Evolutionary conservation across 1,140 invertebrate species (phyloP), one percentile per base, ranked within the genome.

Genomic region (Dendrolimus punctatus): DNA sequence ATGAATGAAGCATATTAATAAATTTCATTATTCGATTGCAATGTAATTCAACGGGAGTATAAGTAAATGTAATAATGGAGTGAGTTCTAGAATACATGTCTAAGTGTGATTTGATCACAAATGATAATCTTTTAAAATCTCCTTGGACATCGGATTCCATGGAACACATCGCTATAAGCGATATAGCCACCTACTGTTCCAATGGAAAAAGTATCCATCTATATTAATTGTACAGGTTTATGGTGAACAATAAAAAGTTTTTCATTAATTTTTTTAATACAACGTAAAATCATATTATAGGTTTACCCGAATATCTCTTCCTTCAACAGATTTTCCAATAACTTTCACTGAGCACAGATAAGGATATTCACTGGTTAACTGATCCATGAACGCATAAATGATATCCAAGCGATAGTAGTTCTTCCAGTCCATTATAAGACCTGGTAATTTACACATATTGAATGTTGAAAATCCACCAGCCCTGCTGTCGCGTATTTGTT

Each of bases 401-500:
- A 92, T 91, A 66, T 80, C 83, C 10, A 93, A 62, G 42, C 92
- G 89, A 68, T 95, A 93, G 68, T 95, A 95, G 40, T 90, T 88
- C 64, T 91, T 90, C 92, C 93, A 95, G 10, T 93, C 93, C 87
- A 95, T 90, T 7, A 50, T 51, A 8, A 10, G 10, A 47, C 53
- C 71, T 77, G 51, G 38, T 8, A 46, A 51, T 37, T 48, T 48
- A 38, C 23, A 48, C 23, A 23, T 23, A 2, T 23, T 23, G 23
- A 23, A 23, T 23, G 3, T 23, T 23, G 23, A 23, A 23, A 23
- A 23, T 2, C 3, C 3, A 23, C 23, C 23, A 2, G 23, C 3
- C 23, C 23, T 23, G 23, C 23, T 23, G 23, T 23, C 3, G 23
- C 23, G 23, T 23, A 23, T 23, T 2, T 23, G 23, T 23, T 23